Conservation (phyloP, 2,113 vertebrate genomes). For the Xiphophorus hellerii region DNA sequence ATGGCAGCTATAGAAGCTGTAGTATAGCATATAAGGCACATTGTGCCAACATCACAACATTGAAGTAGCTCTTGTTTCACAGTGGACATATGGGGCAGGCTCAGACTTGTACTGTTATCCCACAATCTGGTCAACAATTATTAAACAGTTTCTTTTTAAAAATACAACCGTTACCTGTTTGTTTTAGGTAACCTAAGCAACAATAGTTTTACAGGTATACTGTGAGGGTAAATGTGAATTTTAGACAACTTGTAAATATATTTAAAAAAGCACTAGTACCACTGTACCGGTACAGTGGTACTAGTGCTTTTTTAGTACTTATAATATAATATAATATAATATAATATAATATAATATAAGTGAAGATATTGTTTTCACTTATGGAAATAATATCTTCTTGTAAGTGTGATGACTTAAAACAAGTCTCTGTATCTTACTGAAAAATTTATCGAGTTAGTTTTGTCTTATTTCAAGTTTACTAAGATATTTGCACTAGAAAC, state of each 20-base stretch:
- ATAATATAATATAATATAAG: no score
- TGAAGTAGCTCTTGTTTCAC: slow-evolving; percentile 62
- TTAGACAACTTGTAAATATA: background rate
- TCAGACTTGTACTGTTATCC: slow-evolving; percentile 64
- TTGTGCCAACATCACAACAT: slow-evolving; percentile 40
- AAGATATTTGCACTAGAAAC: no score
- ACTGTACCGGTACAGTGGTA: no score
- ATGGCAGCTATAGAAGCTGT: slow-evolving; percentile 28
- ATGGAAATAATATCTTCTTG: no score
- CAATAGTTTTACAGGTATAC: slow-evolving; percentile 8
- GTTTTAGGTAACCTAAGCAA: background rate
- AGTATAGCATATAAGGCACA: slow-evolving; percentile 26
- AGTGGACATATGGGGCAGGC: slow-evolving; percentile 56
- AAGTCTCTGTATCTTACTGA: no score
- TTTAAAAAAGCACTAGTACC: no score
- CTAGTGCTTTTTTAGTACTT: no score
- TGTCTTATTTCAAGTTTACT: no score
- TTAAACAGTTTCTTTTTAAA: slow-evolving; percentile 34
- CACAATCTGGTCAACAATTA: slow-evolving; percentile 40
- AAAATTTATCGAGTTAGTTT: no score
- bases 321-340: no score
- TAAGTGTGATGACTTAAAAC: no score
- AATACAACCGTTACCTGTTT: slow-evolving; percentile 3
- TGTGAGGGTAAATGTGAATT: slow-evolving; percentile 8
- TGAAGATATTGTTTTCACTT: no score